Percentiles rank a stretch among this genome's conserved stretches.
Evolutionary conservation across 64 coral and sea anemone genomes (phyloP).

Genomic region (Platygyra sinensis): DNA sequence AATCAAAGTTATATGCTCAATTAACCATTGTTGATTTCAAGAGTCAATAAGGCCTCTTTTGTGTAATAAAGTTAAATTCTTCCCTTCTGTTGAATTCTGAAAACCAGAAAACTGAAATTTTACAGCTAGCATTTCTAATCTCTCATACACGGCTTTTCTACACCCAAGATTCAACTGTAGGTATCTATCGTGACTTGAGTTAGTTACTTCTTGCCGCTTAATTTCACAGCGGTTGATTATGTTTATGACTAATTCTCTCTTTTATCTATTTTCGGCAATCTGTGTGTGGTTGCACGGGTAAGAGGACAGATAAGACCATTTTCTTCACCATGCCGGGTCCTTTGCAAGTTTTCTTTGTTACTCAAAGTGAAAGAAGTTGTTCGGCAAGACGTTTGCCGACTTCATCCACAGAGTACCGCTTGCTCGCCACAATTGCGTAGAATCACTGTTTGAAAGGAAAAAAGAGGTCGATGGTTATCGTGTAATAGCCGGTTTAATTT

Average conservation of each 20-base stretch:
- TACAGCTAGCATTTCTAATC: no score
- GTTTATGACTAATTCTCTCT: background rate
- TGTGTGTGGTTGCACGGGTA: conserved; percentile 17
- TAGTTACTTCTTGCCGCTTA: background rate
- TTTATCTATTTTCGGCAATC: conserved; percentile 1
- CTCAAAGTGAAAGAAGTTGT: background rate
- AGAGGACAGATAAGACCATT: background rate
- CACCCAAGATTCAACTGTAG: background rate
- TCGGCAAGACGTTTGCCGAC: background rate
- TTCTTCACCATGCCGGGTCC: background rate
- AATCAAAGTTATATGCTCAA: conserved; percentile 17
- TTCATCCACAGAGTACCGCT: no score
- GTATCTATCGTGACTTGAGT: background rate
- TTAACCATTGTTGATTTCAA: background rate
- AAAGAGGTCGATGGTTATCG: no score
- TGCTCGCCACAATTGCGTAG: background rate
- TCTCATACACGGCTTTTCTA: no score
- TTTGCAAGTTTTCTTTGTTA: background rate
- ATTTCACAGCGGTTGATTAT: conserved; percentile 34
- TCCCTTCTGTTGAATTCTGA: background rate
- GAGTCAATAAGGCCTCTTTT: background rate
- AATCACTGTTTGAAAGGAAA: no score
- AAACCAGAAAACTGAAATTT: no score
- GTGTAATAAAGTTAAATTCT: background rate
- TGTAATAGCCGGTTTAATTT: no score